Conservation (phyloP, 1,140 invertebrate genomes). For the Camponotus vicinus region DNA sequence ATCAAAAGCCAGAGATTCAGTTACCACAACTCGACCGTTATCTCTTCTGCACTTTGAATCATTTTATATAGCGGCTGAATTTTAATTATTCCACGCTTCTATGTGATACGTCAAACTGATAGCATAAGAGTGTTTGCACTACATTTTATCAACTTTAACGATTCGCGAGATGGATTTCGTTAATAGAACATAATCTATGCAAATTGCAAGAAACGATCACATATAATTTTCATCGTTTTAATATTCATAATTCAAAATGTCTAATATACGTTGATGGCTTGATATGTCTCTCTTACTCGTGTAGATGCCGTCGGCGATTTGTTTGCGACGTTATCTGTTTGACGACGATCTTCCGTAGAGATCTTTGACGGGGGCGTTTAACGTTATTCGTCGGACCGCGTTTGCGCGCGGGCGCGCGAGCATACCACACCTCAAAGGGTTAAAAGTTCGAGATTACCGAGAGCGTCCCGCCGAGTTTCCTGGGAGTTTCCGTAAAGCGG, state of each 20-base stretch:
- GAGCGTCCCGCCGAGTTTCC: slow-evolving; percentile 47
- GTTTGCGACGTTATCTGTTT: slow-evolving; percentile 7
- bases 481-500: slow-evolving; percentile 55
- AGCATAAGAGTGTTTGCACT: not conserved
- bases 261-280: not conserved
- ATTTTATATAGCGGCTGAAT: not conserved
- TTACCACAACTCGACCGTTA: not conserved
- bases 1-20: not conserved
- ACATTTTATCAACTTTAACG: not conserved
- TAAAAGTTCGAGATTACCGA: slow-evolving; percentile 59
- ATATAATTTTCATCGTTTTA: slow-evolving; percentile 4
- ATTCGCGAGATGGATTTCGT: not conserved
- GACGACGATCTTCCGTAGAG: not conserved
- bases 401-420: not conserved
- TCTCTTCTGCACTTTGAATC: not conserved
- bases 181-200: not conserved
- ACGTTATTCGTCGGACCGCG: slow-evolving; percentile 39
- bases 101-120: not conserved
- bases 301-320: slow-evolving; percentile 34
- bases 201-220: slow-evolving; percentile 14
- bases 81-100: slow-evolving; percentile 7
- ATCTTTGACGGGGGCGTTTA: slow-evolving; percentile 41
- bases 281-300: not conserved
- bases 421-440: slow-evolving; percentile 51
- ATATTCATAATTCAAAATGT: not conserved